A percentile compares a stretch with the other conserved stretches of the same genome.
phyloP scores from a whole-genome alignment of 2,113 vertebrate species.

The Spea multiplicata region DNA sequence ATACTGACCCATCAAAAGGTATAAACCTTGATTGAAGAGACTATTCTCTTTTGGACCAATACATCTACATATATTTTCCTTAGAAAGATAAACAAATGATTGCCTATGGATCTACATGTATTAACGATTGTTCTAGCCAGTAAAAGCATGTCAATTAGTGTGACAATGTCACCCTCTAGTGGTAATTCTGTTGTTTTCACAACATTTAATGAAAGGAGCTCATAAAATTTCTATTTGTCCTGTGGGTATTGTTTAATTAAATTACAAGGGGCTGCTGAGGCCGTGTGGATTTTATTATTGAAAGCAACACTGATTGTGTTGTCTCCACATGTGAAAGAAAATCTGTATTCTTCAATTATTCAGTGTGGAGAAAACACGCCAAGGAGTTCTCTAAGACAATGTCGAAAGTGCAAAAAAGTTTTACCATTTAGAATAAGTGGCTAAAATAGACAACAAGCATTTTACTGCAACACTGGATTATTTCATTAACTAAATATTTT shows the following conservation, averaged over 20 bases:
- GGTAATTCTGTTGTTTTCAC: background rate
- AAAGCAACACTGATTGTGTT: slow-evolving; percentile 31
- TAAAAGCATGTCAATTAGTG: background rate
- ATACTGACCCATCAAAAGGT: no score
- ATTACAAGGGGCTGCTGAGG: slow-evolving; percentile 30
- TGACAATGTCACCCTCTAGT: slow-evolving; percentile 19
- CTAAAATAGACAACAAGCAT: no score
- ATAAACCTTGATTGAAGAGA: no score
- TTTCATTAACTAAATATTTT: no score
- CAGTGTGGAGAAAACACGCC: slow-evolving; percentile 6
- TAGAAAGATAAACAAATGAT: no score
- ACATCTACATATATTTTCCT: no score
- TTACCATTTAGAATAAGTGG: slow-evolving; percentile 34
- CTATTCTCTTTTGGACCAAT: no score
- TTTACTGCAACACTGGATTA: background rate
- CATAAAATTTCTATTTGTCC: slow-evolving; percentile 36
- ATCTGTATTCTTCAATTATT: slow-evolving; percentile 45
- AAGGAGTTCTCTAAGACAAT: background rate
- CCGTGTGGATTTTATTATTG: slow-evolving; percentile 26
- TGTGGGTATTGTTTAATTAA: slow-evolving; percentile 35
- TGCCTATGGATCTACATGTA: no score
- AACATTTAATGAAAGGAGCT: slow-evolving; percentile 1
- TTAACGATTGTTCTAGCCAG: no score
- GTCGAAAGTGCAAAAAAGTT: slow-evolving; percentile 8
- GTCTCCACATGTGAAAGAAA: slow-evolving; percentile 38